Conservation (phyloP, 2,888 invertebrate species). For the Eledona agricola region DNA sequence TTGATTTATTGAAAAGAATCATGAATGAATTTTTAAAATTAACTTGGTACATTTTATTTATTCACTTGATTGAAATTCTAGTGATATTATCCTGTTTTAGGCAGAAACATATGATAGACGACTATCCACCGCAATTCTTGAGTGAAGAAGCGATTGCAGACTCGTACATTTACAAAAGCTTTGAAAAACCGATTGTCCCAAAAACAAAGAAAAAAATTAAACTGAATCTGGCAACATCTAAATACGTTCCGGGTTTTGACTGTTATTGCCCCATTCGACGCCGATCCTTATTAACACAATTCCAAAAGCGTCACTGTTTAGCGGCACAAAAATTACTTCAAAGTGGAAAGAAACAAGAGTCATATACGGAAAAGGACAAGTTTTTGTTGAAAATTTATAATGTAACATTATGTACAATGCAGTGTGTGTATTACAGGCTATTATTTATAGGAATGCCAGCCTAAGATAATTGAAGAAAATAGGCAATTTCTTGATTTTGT, state of each 20-base stretch:
- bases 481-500: slow-evolving; percentile 39
- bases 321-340: slow-evolving; percentile 44
- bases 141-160: slow-evolving; percentile 36
- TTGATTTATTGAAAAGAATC: slow-evolving; percentile 3
- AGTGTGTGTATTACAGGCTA: neutral
- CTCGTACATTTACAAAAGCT: slow-evolving; percentile 40
- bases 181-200: slow-evolving; percentile 27
- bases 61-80: slow-evolving; percentile 11
- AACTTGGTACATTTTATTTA: slow-evolving; percentile 17
- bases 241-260: slow-evolving; percentile 33
- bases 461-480: slow-evolving; percentile 45
- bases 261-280: slow-evolving; percentile 24
- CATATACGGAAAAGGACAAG: slow-evolving; percentile 37
- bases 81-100: slow-evolving; percentile 25
- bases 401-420: too few species aligned
- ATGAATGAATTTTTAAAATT: slow-evolving; percentile 37
- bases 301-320: slow-evolving; percentile 43
- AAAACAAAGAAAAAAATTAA: slow-evolving; percentile 16
- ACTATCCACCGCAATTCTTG: slow-evolving; percentile 13
- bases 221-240: slow-evolving; percentile 23
- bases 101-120: slow-evolving; percentile 35
- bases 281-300: slow-evolving; percentile 36
- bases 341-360: slow-evolving; percentile 36
- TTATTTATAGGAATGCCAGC: slow-evolving; percentile 41
- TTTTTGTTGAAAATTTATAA: slow-evolving; percentile 39